phyloP scores from a whole-genome alignment of 92 coral and sea anemone species.

The Porites lobata region DNA sequence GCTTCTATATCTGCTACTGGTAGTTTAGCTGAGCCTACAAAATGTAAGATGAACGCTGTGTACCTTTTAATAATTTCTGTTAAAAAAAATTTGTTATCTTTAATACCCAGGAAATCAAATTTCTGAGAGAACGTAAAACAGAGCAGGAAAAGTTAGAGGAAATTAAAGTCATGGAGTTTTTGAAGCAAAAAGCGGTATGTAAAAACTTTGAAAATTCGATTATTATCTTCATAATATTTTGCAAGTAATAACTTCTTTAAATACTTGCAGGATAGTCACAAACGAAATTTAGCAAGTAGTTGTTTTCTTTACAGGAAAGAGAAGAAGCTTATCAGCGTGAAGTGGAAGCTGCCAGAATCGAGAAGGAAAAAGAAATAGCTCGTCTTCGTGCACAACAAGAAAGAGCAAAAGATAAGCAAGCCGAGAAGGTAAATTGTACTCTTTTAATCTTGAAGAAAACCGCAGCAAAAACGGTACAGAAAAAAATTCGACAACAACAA shows the following conservation, averaged over 20 bases:
- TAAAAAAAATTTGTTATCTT: background rate
- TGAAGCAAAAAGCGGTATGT: conserved; percentile 94
- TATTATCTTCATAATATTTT: too few relatives aligned
- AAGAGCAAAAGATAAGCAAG: conserved; percentile 98
- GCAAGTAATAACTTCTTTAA: too few relatives aligned
- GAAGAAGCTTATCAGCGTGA: conserved; percentile 98
- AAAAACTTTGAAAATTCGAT: too few relatives aligned
- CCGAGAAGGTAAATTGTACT: conserved; percentile 77
- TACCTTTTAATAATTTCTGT: too few relatives aligned
- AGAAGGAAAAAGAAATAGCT: conserved; percentile 98
- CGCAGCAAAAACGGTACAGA: too few relatives aligned
- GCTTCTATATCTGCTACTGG: too few relatives aligned
- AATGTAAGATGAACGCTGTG: too few relatives aligned
- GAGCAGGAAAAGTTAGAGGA: conserved; percentile 94
- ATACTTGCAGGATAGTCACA: too few relatives aligned
- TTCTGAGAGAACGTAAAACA: conserved; percentile 71
- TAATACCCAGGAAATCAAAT: conserved; percentile 77
- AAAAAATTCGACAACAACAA: too few relatives aligned
- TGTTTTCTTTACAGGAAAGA: conserved; percentile 65
- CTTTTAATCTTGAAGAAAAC: too few relatives aligned
- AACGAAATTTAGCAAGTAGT: too few relatives aligned
- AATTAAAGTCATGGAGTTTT: conserved; percentile 95
- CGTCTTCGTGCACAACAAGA: conserved; percentile 97
- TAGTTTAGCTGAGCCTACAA: too few relatives aligned
- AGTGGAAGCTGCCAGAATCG: conserved; percentile 83